Percentiles rank a stretch among this genome's conserved stretches.
phyloP scores from a whole-genome alignment of 2,113 vertebrate genomes.

The Dryoscopus gambensis region DNA sequence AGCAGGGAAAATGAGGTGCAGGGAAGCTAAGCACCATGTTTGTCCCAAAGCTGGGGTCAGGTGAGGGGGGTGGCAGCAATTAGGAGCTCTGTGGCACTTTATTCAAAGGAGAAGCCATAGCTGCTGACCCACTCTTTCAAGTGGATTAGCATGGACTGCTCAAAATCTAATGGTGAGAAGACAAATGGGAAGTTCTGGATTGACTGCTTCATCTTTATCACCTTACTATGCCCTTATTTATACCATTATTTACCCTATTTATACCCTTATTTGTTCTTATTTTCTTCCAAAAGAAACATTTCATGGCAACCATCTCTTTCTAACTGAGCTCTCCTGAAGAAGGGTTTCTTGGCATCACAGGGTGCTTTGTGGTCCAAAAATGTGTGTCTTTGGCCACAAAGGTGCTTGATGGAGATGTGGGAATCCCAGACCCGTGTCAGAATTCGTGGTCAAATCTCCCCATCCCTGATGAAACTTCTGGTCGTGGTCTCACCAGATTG shows the following conservation, averaged over 20 bases:
- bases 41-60: not conserved
- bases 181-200: not conserved
- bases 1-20: not conserved
- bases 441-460: not conserved
- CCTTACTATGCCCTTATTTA: too few relatives aligned
- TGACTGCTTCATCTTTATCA: not conserved
- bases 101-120: not conserved
- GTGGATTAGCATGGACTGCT: not conserved
- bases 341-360: not conserved
- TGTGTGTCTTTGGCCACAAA: not conserved
- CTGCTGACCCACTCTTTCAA: not conserved
- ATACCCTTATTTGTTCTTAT: not conserved
- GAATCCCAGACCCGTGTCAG: not conserved
- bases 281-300: not conserved
- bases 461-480: not conserved
- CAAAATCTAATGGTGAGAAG: not conserved
- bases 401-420: not conserved
- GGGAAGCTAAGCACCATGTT: not conserved
- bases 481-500: not conserved
- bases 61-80: not conserved
- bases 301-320: not conserved
- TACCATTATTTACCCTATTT: too few relatives aligned
- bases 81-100: not conserved
- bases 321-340: not conserved
- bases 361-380: not conserved